Base-by-base conservation (phyloP, 2,888 invertebrate genomes). In the Trissonchulus latispiculum region DNA sequence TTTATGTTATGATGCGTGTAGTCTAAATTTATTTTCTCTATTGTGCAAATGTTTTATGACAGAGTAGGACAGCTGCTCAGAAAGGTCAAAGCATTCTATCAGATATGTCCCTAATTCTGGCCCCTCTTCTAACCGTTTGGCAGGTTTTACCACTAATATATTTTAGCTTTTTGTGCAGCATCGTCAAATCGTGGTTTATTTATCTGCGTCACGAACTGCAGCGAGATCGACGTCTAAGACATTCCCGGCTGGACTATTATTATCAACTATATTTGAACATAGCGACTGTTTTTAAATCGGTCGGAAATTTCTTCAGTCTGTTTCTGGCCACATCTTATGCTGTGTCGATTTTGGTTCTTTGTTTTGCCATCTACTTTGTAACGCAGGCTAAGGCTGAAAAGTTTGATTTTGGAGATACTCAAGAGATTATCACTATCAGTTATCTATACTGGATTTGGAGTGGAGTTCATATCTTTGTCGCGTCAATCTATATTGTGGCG, bases 71-170 rank as follows among this genome's bases (percentile, higher is more conserved):
- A n/a, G n/a, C n/a, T n/a, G n/a, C n/a, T n/a, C n/a, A n/a, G n/a
- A n/a, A n/a, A n/a, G 66, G 66, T 64, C 15, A 64, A 64, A 64
- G 8, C n/a, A 15, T 64, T 64, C 66, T 64, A 31, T 18, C 32
- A 31, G 66, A 64, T 35, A 64, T 8, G 29, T 64, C 66, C 32
- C 29, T 64, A 8, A 64, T 64, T 64, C 66, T 64, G 15, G n/a
- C 33, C 33, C 66, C 66, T 18, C 29, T 64, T 31, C 33, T 64
- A 35, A 32, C 66, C 29, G n/a, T 64, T 32, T 64, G 66, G 66
- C 66, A 64, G n/a, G n/a, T 64, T 31, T 31, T 64, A 32, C 66
- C 66, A 35, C 33, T 64, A 35, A 64, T 64, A 15, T 64, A 64
- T 64, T 64, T 64, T n/a, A 35, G 8, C 8, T 64, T 64, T 64